Evolutionary conservation across 1,140 invertebrate genomes (phyloP).

Genomic region (Mactra quadrangularis): DNA sequence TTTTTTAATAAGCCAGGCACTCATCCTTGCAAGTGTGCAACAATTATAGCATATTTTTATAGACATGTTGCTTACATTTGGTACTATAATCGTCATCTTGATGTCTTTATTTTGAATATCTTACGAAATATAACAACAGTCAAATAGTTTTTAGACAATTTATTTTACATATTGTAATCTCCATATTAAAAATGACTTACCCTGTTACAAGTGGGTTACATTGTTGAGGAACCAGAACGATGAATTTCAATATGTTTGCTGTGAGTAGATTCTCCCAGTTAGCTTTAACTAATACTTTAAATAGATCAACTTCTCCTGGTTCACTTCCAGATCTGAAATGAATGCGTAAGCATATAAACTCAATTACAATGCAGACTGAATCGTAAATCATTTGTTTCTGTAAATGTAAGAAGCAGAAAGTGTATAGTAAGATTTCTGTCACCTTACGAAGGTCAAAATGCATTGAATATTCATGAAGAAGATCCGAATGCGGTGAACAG

Average conservation of each 20-base stretch:
- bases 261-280: not conserved
- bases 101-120: not conserved
- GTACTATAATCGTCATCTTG: not conserved
- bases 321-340: not conserved
- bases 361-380: not conserved
- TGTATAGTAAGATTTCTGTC: not conserved
- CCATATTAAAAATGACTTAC: not conserved
- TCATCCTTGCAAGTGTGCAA: not conserved
- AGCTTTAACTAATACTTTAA: constrained; percentile 2
- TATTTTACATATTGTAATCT: not conserved
- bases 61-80: not conserved
- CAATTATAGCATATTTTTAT: not conserved
- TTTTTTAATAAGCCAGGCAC: not conserved
- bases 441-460: no score
- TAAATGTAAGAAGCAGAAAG: no score
- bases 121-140: not conserved
- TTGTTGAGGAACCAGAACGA: not conserved
- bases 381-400: not conserved
- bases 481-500: no score
- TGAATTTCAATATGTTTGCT: not conserved
- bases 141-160: not conserved
- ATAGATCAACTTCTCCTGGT: not conserved
- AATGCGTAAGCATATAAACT: not conserved
- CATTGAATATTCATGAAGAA: no score
- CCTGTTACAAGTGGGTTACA: constrained; percentile 16